These are phyloP conservation scores for Gymnorhina tibicen DNA, from an alignment of 2,113 vertebrate species.

Conservation along the genomic window DNA sequence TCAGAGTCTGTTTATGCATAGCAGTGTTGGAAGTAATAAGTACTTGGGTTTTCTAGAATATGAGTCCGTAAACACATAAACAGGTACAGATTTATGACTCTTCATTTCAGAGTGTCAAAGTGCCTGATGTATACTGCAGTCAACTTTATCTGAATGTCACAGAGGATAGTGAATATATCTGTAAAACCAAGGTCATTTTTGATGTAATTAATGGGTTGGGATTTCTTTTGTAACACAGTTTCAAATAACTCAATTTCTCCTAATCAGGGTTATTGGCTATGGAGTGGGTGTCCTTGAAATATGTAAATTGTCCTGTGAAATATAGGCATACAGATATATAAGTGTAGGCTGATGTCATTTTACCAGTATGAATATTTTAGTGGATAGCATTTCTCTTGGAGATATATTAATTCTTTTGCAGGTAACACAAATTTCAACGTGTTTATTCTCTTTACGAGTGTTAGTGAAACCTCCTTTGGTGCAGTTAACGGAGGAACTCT, in stretches of 20 bases:
- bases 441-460: background rate
- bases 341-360: background rate
- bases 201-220: background rate
- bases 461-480: background rate
- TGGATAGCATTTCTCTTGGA: background rate
- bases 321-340: background rate
- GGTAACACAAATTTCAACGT: background rate
- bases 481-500: background rate
- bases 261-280: background rate
- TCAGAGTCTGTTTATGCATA: background rate
- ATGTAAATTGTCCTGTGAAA: background rate
- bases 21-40: background rate
- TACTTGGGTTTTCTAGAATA: background rate
- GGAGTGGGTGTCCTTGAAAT: background rate
- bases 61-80: background rate
- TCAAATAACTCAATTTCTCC: background rate
- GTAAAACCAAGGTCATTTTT: background rate
- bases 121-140: background rate
- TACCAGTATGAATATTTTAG: background rate
- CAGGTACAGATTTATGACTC: slow-evolving; percentile 2
- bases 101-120: background rate
- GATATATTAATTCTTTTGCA: background rate
- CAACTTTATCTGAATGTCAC: slow-evolving; percentile 8
- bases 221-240: background rate
- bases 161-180: background rate